Evolutionary conservation across 2,797 vertebrate species (phyloP).

Genomic region (Holocentrus rufus): DNA sequence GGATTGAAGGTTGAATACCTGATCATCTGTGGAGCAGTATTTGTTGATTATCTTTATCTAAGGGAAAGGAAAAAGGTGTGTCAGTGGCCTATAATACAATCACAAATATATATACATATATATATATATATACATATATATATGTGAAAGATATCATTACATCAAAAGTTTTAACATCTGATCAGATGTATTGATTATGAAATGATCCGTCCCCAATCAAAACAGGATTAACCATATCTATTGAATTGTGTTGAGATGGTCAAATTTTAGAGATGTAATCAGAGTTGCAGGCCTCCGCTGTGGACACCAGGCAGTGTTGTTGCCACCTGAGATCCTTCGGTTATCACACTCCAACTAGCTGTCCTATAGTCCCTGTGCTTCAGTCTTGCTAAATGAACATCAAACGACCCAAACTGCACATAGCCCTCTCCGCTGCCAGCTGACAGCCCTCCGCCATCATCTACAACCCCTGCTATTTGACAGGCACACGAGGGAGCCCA

Average conservation of each 20-base stretch:
- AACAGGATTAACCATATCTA: too few species aligned
- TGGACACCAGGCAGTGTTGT: too few species aligned
- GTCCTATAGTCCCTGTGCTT: neutral
- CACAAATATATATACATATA: neutral
- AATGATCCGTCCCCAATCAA: too few species aligned
- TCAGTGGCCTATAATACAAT: neutral
- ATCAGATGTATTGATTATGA: too few species aligned
- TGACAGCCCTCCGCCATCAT: constrained; percentile 22
- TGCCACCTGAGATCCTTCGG: constrained; percentile 10
- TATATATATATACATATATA: neutral
- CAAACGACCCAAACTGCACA: constrained; percentile 14
- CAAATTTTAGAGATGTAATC: too few species aligned
- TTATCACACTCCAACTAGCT: constrained; percentile 19
- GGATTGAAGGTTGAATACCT: constrained; percentile 54
- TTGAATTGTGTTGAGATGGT: too few species aligned
- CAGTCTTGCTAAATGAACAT: constrained; percentile 24
- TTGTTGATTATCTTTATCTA: constrained; percentile 76
- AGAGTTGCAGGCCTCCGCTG: too few species aligned
- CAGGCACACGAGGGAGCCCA: constrained; percentile 38
- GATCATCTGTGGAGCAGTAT: constrained; percentile 72
- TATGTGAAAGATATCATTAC: neutral
- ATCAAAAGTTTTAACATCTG: neutral
- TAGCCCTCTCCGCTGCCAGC: constrained; percentile 2
- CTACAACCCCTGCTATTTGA: constrained; percentile 14
- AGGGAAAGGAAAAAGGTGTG: constrained; percentile 9